Percentiles rank a stretch among this genome's conserved stretches.
phyloP scores from a whole-genome alignment of 2,888 invertebrate species.

The Cylindroiulus punctatus region DNA sequence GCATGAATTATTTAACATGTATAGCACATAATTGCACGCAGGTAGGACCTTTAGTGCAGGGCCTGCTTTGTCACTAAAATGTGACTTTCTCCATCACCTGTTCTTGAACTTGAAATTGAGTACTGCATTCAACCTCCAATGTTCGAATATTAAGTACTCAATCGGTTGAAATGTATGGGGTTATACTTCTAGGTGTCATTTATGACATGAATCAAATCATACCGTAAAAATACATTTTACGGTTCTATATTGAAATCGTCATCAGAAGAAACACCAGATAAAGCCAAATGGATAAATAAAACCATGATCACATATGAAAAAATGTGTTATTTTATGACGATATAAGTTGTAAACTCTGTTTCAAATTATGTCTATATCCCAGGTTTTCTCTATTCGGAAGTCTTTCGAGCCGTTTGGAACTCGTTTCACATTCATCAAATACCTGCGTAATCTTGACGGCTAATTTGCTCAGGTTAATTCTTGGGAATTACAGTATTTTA shows the following conservation, averaged over 20 bases:
- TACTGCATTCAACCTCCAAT: no score
- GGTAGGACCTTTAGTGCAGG: conserved; percentile 8
- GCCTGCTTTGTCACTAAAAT: not conserved
- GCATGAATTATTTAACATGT: conserved; percentile 22
- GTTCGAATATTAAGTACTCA: no score
- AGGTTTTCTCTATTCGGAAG: not conserved
- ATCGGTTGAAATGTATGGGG: no score
- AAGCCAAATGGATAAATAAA: no score
- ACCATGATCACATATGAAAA: no score
- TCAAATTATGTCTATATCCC: not conserved
- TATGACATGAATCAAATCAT: no score
- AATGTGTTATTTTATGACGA: no score
- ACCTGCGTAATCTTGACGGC: not conserved
- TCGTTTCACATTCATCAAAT: not conserved
- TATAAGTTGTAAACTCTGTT: no score
- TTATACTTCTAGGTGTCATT: no score
- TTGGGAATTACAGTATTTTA: not conserved
- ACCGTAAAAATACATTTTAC: no score
- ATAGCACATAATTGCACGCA: conserved; percentile 7
- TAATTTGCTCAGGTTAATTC: conserved; percentile 17
- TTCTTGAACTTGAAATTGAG: not conserved
- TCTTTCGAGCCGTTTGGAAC: not conserved
- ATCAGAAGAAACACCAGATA: no score
- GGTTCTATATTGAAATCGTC: no score
- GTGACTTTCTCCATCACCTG: not conserved